Evolutionary conservation across 2,888 invertebrate genomes (phyloP), one percentile per base, ranked within the genome.

Genomic region (Pyrrhosoma nymphula): DNA sequence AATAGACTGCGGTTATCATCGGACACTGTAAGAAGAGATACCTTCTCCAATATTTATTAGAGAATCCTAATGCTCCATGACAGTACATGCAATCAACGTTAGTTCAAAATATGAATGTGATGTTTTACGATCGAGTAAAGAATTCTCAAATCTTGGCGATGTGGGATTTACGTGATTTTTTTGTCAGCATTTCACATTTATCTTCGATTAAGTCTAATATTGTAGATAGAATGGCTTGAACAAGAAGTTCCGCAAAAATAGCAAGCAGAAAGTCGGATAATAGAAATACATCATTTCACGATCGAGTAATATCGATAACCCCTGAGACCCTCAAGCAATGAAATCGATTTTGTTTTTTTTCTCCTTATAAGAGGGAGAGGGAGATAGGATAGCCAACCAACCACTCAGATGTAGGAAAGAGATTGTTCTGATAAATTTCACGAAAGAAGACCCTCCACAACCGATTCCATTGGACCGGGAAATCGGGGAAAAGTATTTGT

Each of bases 351-450:
- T 23, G 3, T 69, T 26, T 26, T 20, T 10, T 20, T 69, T n/a
- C 2, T 69, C 18, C 18, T 69, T 60, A 2, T 60, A 12, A 60
- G 47, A 14, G 60, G 12, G 12, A 4, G 60, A 60, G 2, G 20
- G 60, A 60, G 56, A 12, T n/a, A 20, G 69, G 18, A 69, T n/a
- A 69, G 23, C 69, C 69, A 10, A 69, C n/a, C 69, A 60, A 60
- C 60, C 60, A 18, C 60, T 60, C 60, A 60, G 60, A 3, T 60
- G 3, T 60, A 14, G 60, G 69, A 26, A 20, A 69, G 69, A 69
- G 69, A 69, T 69, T 69, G 69, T n/a, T 23, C 69, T 69, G 69
- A 69, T 69, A 69, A 69, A 69, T 69, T 69, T 69, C 69, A n/a
- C 60, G 69, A n/a, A n/a, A 26, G 69, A n/a, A 26, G 69, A 26